These are phyloP conservation scores for Rhogogaster chlorosoma DNA, from an alignment of 2,888 invertebrate genomes.

Conservation along the genomic window DNA sequence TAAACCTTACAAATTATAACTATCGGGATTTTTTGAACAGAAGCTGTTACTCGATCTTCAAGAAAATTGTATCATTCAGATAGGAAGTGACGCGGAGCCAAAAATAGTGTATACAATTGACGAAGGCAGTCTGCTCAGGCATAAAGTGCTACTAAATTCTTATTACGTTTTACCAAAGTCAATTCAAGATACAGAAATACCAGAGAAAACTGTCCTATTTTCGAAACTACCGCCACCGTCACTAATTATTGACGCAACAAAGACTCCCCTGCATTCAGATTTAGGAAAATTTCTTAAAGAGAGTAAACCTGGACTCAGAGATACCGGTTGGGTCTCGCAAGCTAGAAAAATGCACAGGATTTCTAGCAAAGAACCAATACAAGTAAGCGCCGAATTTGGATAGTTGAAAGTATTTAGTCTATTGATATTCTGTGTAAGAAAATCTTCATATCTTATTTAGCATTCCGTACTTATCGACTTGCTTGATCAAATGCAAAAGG, in stretches of 20 bases:
- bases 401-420: not conserved
- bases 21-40: conserved; percentile 59
- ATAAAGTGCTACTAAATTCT: conserved; percentile 68
- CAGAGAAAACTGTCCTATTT: conserved; percentile 68
- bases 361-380: conserved; percentile 61
- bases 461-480: conserved; percentile 67
- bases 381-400: not conserved
- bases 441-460: conserved; percentile 59
- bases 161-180: conserved; percentile 66
- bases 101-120: conserved; percentile 66
- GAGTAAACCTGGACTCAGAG: conserved; percentile 68
- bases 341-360: conserved; percentile 68
- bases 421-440: not conserved
- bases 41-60: conserved; percentile 68
- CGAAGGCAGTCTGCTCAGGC: conserved; percentile 68
- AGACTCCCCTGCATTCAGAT: conserved; percentile 61
- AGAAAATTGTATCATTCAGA: conserved; percentile 61
- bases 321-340: conserved; percentile 71
- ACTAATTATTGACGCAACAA: conserved; percentile 49
- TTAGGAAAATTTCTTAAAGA: conserved; percentile 66
- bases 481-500: conserved; percentile 73
- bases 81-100: conserved; percentile 56
- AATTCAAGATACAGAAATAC: conserved; percentile 55
- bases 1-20: not conserved
- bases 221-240: conserved; percentile 67